Percentiles rank a stretch among this genome's conserved stretches.
These are phyloP conservation scores for Bellardia bayeri DNA, from an alignment of 2,888 invertebrate genomes.

Conservation along the genomic window DNA sequence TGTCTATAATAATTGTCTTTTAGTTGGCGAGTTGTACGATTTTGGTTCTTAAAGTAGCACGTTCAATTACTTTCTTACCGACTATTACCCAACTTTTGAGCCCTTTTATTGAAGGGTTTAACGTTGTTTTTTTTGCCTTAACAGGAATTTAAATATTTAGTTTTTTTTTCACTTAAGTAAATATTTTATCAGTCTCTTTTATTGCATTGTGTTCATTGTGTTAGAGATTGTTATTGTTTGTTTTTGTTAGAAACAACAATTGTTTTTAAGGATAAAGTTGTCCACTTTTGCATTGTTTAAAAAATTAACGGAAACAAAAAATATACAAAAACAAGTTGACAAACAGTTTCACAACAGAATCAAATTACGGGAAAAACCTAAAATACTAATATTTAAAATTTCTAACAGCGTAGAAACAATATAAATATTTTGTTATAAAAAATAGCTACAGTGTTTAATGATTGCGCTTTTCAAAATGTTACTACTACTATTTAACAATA, in stretches of 20 bases:
- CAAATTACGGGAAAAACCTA: background rate
- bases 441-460: too few relatives aligned
- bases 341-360: background rate
- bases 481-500: too few relatives aligned
- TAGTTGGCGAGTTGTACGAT: too few relatives aligned
- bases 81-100: background rate
- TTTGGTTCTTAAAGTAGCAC: too few relatives aligned
- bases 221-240: background rate
- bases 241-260: background rate
- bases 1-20: too few relatives aligned
- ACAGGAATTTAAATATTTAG: background rate
- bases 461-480: too few relatives aligned
- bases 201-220: background rate
- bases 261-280: conserved; percentile 24
- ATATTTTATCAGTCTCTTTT: background rate
- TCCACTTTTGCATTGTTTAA: conserved; percentile 2
- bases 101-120: background rate
- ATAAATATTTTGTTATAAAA: too few relatives aligned
- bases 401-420: too few relatives aligned
- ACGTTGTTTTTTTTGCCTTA: background rate
- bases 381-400: background rate
- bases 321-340: background rate
- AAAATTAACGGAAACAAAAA: background rate
- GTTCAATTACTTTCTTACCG: background rate
- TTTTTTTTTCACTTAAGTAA: background rate